These are phyloP conservation scores for Diarsia rubi DNA, from an alignment of 2,888 invertebrate genomes.

Conservation along the genomic window DNA sequence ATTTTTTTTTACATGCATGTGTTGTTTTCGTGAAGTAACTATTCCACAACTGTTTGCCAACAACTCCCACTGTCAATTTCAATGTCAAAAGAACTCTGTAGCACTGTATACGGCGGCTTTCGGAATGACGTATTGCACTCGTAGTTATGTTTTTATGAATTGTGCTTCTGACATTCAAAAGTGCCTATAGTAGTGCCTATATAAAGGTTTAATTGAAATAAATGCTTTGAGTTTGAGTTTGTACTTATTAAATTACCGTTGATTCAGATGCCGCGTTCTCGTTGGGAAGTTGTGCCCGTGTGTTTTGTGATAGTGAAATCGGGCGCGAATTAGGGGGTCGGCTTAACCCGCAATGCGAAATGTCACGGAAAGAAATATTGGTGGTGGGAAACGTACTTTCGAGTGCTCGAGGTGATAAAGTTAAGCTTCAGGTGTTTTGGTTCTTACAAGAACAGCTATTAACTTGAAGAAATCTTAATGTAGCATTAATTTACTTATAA, in stretches of 20 bases:
- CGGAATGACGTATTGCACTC: too few species aligned
- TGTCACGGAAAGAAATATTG: conserved; percentile 49
- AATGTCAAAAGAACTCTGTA: neutral
- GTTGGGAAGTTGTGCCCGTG: neutral
- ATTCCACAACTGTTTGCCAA: neutral
- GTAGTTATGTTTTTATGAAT: too few species aligned
- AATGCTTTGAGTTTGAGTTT: too few species aligned
- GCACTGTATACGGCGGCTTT: too few species aligned
- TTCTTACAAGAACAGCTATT: neutral
- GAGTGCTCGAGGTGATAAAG: conserved; percentile 22
- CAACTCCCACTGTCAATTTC: neutral
- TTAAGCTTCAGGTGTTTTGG: conserved; percentile 17
- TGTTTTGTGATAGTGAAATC: conserved; percentile 43
- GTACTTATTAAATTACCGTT: conserved; percentile 5
- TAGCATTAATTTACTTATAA: neutral
- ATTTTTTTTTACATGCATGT: neutral
- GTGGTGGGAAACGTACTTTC: neutral
- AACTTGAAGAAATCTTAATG: neutral
- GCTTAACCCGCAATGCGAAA: conserved; percentile 65
- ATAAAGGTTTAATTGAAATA: too few species aligned
- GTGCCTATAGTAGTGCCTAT: too few species aligned
- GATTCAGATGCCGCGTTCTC: neutral
- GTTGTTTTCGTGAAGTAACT: neutral
- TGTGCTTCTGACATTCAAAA: too few species aligned
- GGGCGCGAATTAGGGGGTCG: conserved; percentile 28